Evolutionary conservation across 2,797 vertebrate species (phyloP), one percentile per base, ranked within the genome.

Genomic region (Acanthis flammea): DNA sequence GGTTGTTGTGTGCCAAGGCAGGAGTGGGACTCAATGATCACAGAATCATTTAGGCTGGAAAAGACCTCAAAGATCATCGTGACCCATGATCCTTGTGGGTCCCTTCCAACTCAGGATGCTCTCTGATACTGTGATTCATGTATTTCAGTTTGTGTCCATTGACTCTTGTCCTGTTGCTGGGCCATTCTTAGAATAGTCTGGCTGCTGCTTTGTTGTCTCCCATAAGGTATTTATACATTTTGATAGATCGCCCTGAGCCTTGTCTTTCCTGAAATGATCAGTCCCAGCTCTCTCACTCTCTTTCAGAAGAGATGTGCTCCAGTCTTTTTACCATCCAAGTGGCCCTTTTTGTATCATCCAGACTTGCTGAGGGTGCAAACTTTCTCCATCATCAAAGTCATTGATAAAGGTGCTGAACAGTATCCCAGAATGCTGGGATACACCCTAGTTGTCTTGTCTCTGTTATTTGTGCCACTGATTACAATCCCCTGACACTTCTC

Each of bases 41-140:
- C 22, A 18, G 25, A 65, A 47, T 41, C 18, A 28, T 31, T 71
- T 58, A 35, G 21, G 22, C 12, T 72, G 58, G 30, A 77, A 58
- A 77, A 72, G 19, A 60, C 13, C 4, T 44, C 25, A 44, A 5
- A 63, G n/a, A 6, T 50, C 14, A 39, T 50, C 0, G 0, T 35
- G 39, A 35, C 15, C 33, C 3, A 3, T 65, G 39, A 41, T 53
- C 33, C 25, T 31, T 51, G 44, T 45, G 10, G 31, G 13, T 71
- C 13, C 6, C 7, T 65, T 58, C 30, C 30, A 53, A 4, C 25
- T 58, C 25, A 21, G 25, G 30, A 31, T 31, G 41, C 31, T 53
- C 25, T 53, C 35, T 65, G 45, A 58, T 39, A 12, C 15, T 45
- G 8, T 23, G 15, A 41, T 41, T 47, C 3, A 3, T 47, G 9